Evolutionary conservation across 2,888 invertebrate genomes (phyloP), one percentile per base, ranked within the genome.

Genomic region (Caenorhabditis japonica): DNA sequence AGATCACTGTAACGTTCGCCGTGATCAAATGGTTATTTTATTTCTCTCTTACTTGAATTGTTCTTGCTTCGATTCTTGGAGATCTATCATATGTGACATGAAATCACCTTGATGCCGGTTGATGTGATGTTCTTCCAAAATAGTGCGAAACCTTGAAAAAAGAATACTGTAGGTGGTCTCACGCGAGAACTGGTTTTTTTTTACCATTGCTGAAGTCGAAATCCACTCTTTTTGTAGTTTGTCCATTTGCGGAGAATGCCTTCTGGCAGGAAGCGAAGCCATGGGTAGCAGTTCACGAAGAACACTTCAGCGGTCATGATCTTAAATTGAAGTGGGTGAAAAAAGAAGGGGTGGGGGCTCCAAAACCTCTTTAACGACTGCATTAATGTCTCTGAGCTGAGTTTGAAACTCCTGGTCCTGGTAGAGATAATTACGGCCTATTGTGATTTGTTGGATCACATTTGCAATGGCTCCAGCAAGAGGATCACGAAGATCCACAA

Each of bases 391-490:
- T 53, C 34, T 58, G 15, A 71, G 55, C 41, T 68, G 68, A 5
- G 55, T 41, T 21, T 75, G 64, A 47, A 87, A 87, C 39, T 83
- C 82, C 3, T 76, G 72, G 49, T 85, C 84, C 41, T 79, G 77
- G 55, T 79, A 77, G 12, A 71, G 69, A 62, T 76, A 85, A 49
- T 72, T 66, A 15, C 79, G 75, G 15, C 88, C 87, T 51, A 87
- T 79, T 7, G 87, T 83, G 60, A 87, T 72, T 19, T 83, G 79
- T 66, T 86, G 83, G 33, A 88, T 88, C 44, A 87, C 82, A 52
- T 87, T 85, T n/a, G 83, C 86, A 7, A 87, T 83, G 17, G 83
- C 80, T 51, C 79, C 79, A 36, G 82, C 74, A 1, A 86, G 49
- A 4, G 78, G 76, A 3, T 77, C 66, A 30, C 79, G 77, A 25